Evolutionary conservation across 2,113 vertebrate genomes (phyloP).

Genomic region (Cavia aperea): DNA sequence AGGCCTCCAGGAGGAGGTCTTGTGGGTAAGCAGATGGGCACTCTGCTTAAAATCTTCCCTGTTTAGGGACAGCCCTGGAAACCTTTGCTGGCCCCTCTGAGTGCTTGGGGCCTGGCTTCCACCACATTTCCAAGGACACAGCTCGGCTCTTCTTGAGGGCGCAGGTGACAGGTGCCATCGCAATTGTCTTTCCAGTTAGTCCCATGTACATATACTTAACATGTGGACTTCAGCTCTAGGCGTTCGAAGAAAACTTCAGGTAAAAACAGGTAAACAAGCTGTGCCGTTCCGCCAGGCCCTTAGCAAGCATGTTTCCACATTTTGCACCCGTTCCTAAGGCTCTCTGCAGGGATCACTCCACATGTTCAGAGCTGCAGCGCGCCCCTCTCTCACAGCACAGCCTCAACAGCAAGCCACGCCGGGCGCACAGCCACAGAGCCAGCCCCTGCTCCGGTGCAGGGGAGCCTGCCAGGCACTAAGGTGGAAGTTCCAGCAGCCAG

Average conservation of each 20-base stretch:
- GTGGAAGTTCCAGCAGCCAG: neutral
- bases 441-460: neutral
- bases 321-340: neutral
- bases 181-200: neutral
- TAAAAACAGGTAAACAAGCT: neutral
- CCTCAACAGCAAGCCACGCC: slow-evolving; percentile 13
- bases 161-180: too few species aligned
- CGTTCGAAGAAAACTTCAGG: neutral
- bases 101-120: neutral
- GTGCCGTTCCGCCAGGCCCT: neutral
- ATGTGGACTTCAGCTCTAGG: slow-evolving; percentile 2
- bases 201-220: neutral
- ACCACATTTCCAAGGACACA: accelerated
- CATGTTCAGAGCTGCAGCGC: neutral
- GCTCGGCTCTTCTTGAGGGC: neutral
- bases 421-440: neutral
- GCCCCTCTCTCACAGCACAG: slow-evolving; percentile 1
- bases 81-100: neutral
- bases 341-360: neutral
- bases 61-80: neutral
- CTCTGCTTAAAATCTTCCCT: neutral
- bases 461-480: neutral
- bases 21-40: neutral
- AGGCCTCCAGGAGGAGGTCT: neutral
- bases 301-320: neutral